A percentile compares a stretch with the other conserved stretches of the same genome.
Evolutionary conservation across 2,888 invertebrate genomes (phyloP).

Genomic region (Prosopocoilus inquinatus): DNA sequence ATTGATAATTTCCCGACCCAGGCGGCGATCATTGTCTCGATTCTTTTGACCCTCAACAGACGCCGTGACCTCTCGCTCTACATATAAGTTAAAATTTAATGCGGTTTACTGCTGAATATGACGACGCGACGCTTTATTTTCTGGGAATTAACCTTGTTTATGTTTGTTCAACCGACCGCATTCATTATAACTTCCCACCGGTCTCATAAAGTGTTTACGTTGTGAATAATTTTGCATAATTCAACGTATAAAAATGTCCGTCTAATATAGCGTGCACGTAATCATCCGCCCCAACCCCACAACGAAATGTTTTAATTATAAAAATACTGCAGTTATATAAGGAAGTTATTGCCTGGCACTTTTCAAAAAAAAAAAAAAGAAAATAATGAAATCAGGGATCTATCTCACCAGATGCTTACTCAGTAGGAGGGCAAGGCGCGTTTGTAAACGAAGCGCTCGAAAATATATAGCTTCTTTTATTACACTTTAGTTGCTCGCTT

Average conservation of each 20-base stretch:
- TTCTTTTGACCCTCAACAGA: constrained; percentile 27
- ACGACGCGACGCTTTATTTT: constrained; percentile 15
- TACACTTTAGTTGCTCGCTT: constrained; percentile 29
- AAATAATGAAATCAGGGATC: constrained; percentile 23
- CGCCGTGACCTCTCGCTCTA: constrained; percentile 11
- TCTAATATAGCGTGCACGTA: too few relatives aligned
- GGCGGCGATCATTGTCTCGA: constrained; percentile 22
- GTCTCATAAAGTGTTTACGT: constrained; percentile 12
- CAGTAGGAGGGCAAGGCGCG: constrained; percentile 29
- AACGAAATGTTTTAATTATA: too few relatives aligned
- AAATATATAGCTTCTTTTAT: constrained; percentile 35
- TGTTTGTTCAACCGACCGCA: constrained; percentile 25
- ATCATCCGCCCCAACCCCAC: neutral
- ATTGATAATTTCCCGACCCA: constrained; percentile 34
- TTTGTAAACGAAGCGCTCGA: constrained; percentile 20
- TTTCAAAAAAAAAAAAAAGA: constrained; percentile 10
- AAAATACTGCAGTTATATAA: neutral
- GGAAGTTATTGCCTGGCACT: constrained; percentile 11
- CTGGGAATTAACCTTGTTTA: constrained; percentile 25
- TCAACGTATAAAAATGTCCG: neutral
- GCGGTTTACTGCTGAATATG: neutral
- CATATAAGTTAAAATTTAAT: too few relatives aligned
- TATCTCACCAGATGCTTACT: constrained; percentile 28
- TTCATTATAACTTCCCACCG: constrained; percentile 20
- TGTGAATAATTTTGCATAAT: constrained; percentile 14